Evolutionary conservation across 2,888 invertebrate genomes (phyloP), one percentile per base, ranked within the genome.

Genomic region (Cheilosia vulpina): DNA sequence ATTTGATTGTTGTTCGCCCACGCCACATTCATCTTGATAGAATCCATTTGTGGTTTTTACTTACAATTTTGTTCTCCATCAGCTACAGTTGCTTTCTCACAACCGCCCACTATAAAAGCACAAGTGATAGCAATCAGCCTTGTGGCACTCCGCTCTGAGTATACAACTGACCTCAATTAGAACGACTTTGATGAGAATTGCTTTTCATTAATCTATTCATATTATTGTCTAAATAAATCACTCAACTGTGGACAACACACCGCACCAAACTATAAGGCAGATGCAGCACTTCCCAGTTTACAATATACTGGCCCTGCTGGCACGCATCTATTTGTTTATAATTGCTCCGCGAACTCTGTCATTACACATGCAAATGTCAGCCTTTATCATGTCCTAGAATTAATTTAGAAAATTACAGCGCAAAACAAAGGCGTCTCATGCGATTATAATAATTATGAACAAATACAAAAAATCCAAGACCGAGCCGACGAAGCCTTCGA

Each of bases 291-390:
- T 65, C 27, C 15, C 15, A 2, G 2, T 31, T 31, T 31, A 27
- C 27, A 27, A 9, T 31, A 24, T 24, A 9, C 1, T n/a, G 7
- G 13, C 21, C 41, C 9, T 9, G 31, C 41, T 21, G 2, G 34
- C n/a, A 68, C 65, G 31, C 58, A 50, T 27, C 19, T 58, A 31
- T 43, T 19, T 43, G 24, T 21, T 6, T 47, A 58, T 71, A 71
- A 58, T 71, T 71, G 58, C 38, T 13, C 24, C 55, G 31, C 5
- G 4, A 1, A n/a, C 55, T 31, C 17, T 31, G 31, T 38, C 27
- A 78, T 78, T 78, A 63, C n/a, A 62, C 69, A 78, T 78, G 78
- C 78, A 78, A 78, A 71, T 78, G 63, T 60, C 68, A 57, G 69
- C 34, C 77, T 63, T 31, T 63, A 78, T 71, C 69, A 57, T 78